Percentiles rank a stretch among this genome's conserved stretches.
phyloP scores from a whole-genome alignment of 2,113 vertebrate genomes.

The Grammatotria lemairii region DNA sequence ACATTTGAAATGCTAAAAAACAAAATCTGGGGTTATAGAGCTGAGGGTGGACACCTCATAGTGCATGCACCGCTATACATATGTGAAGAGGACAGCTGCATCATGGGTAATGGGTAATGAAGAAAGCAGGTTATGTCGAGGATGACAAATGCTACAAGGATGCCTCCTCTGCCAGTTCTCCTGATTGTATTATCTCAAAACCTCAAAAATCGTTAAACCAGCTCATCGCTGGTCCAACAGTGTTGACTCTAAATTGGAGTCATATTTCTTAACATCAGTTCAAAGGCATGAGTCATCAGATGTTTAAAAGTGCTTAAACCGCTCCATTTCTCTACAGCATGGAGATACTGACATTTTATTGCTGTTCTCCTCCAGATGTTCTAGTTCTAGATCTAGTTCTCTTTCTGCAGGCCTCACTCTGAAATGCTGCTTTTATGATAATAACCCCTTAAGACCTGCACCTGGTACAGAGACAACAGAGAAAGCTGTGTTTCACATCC shows the following conservation, averaged over 20 bases:
- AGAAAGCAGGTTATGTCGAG: not conserved
- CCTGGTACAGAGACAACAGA: not conserved
- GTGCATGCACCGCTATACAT: not conserved
- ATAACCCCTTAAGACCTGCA: not conserved
- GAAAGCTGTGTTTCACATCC: not conserved
- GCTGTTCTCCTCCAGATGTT: not conserved
- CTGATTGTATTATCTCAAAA: not conserved
- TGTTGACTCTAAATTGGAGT: not conserved
- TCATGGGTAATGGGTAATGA: not conserved
- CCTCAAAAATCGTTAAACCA: not conserved
- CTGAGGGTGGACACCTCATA: accelerated
- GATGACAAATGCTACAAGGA: not conserved
- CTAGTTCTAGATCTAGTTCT: not conserved
- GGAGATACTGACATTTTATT: not conserved
- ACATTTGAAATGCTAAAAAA: not conserved
- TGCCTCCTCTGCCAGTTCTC: not conserved
- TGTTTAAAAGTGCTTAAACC: not conserved
- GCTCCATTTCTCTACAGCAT: not conserved
- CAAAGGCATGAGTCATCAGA: not conserved
- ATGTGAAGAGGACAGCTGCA: not conserved
- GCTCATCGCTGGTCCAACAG: not conserved
- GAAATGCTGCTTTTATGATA: not conserved
- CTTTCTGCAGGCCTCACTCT: not conserved
- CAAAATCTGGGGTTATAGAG: accelerated
- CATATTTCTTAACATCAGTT: not conserved